Percentiles rank a stretch among this genome's conserved stretches.
These are phyloP conservation scores for Sisor rabdophorus DNA, from an alignment of 2,113 vertebrate genomes.

Conservation along the genomic window DNA sequence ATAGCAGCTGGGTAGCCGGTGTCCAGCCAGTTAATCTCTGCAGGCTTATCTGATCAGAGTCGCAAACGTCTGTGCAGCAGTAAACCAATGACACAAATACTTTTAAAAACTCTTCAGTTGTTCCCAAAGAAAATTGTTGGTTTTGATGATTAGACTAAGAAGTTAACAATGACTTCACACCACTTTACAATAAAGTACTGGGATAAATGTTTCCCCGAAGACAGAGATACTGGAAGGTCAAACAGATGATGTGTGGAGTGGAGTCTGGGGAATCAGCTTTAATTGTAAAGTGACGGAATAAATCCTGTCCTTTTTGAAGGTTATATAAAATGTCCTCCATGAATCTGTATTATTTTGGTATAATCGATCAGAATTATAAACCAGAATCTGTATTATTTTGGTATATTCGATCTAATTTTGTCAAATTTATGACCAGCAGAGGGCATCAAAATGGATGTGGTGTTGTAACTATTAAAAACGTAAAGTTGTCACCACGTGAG, in stretches of 20 bases:
- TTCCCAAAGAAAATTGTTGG: conserved; percentile 14
- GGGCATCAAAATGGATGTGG: not conserved
- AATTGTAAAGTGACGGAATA: conserved; percentile 34
- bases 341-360: too few relatives aligned
- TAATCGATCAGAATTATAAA: too few relatives aligned
- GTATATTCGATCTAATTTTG: not conserved
- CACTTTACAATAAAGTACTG: conserved; percentile 4
- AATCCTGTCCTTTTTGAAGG: conserved; percentile 15
- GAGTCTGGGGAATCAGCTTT: conserved; percentile 12
- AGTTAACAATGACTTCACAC: conserved; percentile 9
- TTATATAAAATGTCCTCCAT: conserved; percentile 6
- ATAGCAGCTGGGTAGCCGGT: conserved; percentile 14
- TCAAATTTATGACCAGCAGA: not conserved
- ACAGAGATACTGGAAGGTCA: conserved; percentile 18
- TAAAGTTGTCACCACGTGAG: not conserved
- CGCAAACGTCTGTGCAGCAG: not conserved
- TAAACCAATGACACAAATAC: not conserved
- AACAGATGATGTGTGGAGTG: not conserved
- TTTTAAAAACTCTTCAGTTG: conserved; percentile 24
- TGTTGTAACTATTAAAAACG: not conserved
- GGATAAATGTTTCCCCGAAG: conserved; percentile 19
- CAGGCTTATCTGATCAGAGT: not conserved
- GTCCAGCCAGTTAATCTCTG: conserved; percentile 28
- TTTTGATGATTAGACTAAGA: not conserved
- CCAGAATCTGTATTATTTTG: too few relatives aligned